Evolutionary conservation across 1,140 invertebrate species (phyloP).

Genomic region (Tetramorium parvispinum): DNA sequence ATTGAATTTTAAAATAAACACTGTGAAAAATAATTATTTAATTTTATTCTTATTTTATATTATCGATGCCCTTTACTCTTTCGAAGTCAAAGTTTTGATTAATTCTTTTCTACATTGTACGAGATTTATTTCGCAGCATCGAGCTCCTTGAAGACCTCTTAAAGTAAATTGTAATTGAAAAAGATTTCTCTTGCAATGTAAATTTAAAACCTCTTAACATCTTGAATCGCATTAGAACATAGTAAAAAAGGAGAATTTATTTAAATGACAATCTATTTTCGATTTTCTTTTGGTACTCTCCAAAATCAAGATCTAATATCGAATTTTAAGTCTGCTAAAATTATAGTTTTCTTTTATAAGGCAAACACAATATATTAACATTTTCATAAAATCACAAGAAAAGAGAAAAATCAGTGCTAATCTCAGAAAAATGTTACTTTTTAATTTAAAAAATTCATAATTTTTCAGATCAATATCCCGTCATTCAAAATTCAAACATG

Average conservation of each 20-base stretch:
- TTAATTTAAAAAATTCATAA: not conserved
- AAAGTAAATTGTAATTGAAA: conserved; percentile 33
- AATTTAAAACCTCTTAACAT: conserved; percentile 34
- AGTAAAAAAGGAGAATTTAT: conserved; percentile 28
- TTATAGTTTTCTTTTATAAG: conserved; percentile 1
- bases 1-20: not conserved
- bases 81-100: not conserved
- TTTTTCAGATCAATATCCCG: not conserved
- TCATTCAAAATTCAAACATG: not conserved
- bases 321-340: conserved; percentile 3
- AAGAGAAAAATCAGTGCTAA: not conserved
- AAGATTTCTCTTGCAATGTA: not conserved
- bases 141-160: not conserved
- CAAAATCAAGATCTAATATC: conserved; percentile 9
- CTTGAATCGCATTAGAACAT: conserved; percentile 2
- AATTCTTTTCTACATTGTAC: not conserved
- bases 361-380: not conserved
- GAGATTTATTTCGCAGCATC: conserved; percentile 1
- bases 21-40: not conserved
- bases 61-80: not conserved
- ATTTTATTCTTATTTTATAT: not conserved
- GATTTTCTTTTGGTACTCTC: not conserved
- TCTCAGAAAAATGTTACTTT: not conserved
- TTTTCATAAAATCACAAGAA: conserved; percentile 11
- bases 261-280: conserved; percentile 34